Percentiles rank a stretch among this genome's conserved stretches.
Evolutionary conservation across 2,113 vertebrate species (phyloP).

Genomic region (Engraulis encrasicolus): DNA sequence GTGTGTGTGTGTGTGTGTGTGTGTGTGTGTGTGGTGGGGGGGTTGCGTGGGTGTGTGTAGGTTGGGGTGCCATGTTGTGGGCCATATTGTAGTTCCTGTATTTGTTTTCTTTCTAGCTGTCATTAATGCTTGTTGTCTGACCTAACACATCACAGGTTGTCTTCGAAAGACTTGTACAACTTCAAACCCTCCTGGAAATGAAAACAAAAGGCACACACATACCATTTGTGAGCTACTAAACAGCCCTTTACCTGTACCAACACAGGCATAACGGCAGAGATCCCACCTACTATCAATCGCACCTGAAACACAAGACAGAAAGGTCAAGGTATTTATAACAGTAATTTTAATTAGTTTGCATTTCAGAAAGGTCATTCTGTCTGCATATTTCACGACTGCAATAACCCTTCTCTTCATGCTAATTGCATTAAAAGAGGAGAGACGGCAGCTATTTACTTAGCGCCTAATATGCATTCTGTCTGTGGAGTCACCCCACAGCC

Average conservation of each 20-base stretch:
- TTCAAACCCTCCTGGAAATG: neutral
- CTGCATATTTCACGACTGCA: constrained; percentile 9
- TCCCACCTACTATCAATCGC: constrained; percentile 9
- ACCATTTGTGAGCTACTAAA: too few relatives aligned
- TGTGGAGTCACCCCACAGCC: neutral
- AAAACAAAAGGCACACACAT: neutral
- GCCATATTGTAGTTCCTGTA: neutral
- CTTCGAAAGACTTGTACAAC: neutral
- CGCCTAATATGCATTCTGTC: neutral
- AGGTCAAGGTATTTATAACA: constrained; percentile 16
- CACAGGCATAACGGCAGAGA: neutral
- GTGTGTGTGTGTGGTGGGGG: neutral
- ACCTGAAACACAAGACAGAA: constrained; percentile 7
- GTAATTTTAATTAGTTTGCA: constrained; percentile 2
- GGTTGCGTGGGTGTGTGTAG: too few relatives aligned
- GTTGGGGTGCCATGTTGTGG: neutral
- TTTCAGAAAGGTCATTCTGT: constrained; percentile 17
- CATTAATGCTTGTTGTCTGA: neutral
- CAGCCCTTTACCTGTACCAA: neutral
- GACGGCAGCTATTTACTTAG: neutral
- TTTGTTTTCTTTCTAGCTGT: constrained; percentile 11
- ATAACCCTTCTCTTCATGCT: neutral
- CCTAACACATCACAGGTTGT: neutral
- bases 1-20: constrained; percentile 24
- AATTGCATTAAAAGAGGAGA: neutral